Percentiles rank a stretch among this genome's conserved stretches.
Conservation (phyloP, 1,140 invertebrate species). For the Listronotus oregonensis region DNA sequence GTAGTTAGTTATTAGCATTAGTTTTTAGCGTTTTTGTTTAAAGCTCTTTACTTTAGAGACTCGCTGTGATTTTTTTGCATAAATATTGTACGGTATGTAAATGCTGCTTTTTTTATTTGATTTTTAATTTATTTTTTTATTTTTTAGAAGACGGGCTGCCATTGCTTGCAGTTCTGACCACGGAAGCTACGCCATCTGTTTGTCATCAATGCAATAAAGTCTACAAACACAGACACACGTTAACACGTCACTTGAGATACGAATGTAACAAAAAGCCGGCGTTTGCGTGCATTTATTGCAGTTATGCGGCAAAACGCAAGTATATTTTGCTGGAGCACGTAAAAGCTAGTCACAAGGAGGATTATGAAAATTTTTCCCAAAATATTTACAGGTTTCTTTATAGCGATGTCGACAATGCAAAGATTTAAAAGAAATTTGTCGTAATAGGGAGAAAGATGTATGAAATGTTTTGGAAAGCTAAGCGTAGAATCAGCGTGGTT, state of each 20-base stretch:
- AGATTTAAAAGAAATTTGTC: not conserved
- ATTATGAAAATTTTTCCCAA: slow-evolving; percentile 23
- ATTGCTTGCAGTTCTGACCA: not conserved
- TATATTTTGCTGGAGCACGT: slow-evolving; percentile 33
- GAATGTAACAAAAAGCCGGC: slow-evolving; percentile 58
- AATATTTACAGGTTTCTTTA: slow-evolving; percentile 33
- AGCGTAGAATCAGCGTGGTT: too few species aligned
- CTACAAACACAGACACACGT: slow-evolving; percentile 57
- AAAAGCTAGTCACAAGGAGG: slow-evolving; percentile 18
- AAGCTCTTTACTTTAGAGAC: too few species aligned
- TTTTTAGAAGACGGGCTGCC: slow-evolving; percentile 7
- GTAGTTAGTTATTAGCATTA: too few species aligned
- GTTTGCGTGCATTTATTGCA: slow-evolving; percentile 77
- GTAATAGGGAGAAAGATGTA: too few species aligned
- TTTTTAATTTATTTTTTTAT: not conserved
- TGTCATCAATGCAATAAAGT: slow-evolving; percentile 35
- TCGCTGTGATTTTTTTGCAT: too few species aligned
- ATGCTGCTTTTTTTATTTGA: not conserved
- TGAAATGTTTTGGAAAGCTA: too few species aligned
- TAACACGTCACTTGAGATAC: slow-evolving; percentile 58
- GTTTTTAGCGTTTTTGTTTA: too few species aligned
- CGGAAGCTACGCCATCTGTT: slow-evolving; percentile 2
- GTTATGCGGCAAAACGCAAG: slow-evolving; percentile 27
- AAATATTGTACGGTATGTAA: slow-evolving; percentile 6
- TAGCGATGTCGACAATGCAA: slow-evolving; percentile 12